Evolutionary conservation across 2,797 vertebrate species (phyloP), one percentile per base, ranked within the genome.

Genomic region (Catostomus latipinnis): DNA sequence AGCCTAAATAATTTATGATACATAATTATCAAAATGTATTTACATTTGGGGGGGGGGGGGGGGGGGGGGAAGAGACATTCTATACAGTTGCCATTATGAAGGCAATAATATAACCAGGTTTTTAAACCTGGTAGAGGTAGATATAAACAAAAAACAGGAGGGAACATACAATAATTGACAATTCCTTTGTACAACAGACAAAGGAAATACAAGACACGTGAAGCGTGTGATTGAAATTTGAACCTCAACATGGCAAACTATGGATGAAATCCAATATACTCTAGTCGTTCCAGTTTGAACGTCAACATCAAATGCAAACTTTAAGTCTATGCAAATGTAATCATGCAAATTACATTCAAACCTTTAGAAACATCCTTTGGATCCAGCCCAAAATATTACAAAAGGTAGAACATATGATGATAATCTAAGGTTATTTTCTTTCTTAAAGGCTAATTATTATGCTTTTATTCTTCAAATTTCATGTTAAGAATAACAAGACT

Each of bases 1-100:
- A 74, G 7, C 80, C 87, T 88, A 93, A 90, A 95, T 94, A 94
- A 94, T 90, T 94, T 94, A 93, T 91, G 73, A 87, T 89, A 92
- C 88, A 91, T 88, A 83, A 83, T 81, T 87, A 88, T 90, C 49
- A 86, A 87, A 8, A 61, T 78, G 87, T 84, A 91, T 91, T 82
- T 85, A 91, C 87, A 71, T 22, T 22, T 34, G 34, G 2, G 34
- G 34, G 2, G 22, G 22, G 22, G 1, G 22, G 22, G 22, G 22
- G 2, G 22, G 22, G 22, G 22, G 22, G 22, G 22, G 85, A 82
- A 83, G 66, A 77, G 75, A 22, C 34, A 52, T 80, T 84, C 66
- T 90, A 78, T 90, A 91, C 88, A 91, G 73, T 48, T 87, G 88
- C 87, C 80, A 86, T 74, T 84, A 86, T 82, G 60, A 88, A 88